These are phyloP conservation scores for Trachelus troglodyta DNA, from an alignment of 2,888 invertebrate genomes.

Conservation along the genomic window DNA sequence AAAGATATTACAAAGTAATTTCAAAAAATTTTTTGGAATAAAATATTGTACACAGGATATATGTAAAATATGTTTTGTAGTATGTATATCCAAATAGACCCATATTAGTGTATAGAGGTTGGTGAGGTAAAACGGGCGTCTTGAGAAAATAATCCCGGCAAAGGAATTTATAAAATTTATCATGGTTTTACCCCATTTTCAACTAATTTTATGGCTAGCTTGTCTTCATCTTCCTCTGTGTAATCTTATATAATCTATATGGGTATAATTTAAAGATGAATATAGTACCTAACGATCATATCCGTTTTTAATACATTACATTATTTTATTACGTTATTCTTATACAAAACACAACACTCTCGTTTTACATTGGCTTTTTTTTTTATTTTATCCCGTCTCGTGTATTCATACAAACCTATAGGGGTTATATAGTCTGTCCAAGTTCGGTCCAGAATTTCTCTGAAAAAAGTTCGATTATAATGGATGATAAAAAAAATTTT, in stretches of 20 bases:
- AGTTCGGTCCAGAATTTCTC: not conserved
- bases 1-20: too few relatives aligned
- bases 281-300: not conserved
- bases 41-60: too few relatives aligned
- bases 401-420: too few relatives aligned
- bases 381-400: too few relatives aligned
- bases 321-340: not conserved
- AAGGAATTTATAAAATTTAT: not conserved
- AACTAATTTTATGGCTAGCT: not conserved
- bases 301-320: not conserved
- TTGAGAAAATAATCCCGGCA: not conserved
- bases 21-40: too few relatives aligned
- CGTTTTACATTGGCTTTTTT: too few relatives aligned
- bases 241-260: not conserved
- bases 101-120: too few relatives aligned
- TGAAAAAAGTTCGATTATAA: not conserved
- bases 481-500: not conserved
- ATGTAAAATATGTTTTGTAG: too few relatives aligned
- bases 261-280: not conserved
- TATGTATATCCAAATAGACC: too few relatives aligned
- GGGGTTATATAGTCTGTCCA: too few relatives aligned
- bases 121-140: not conserved
- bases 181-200: not conserved
- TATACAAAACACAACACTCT: too few relatives aligned
- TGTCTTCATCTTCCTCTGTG: not conserved